A percentile compares a stretch with the other conserved stretches of the same genome.
Conservation (phyloP, 2,113 vertebrate genomes). For the Hiodon alosoides region DNA sequence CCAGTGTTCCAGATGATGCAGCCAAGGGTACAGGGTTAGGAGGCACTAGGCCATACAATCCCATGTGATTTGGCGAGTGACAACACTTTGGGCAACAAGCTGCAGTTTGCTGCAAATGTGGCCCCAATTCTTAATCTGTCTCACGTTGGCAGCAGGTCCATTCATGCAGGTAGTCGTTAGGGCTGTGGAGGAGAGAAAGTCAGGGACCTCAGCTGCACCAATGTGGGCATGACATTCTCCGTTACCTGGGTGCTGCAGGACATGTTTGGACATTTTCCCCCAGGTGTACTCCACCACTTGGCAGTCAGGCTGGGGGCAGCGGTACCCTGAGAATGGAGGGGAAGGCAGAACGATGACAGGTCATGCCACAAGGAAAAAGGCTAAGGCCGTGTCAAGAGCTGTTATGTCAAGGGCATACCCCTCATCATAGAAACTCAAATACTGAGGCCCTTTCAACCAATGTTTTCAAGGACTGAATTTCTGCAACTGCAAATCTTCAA, state of each 20-base stretch:
- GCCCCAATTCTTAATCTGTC: neutral
- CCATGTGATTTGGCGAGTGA: too few relatives aligned
- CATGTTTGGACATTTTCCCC: conserved; percentile 57
- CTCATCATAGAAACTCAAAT: neutral
- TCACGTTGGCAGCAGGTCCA: neutral
- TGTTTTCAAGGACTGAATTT: neutral
- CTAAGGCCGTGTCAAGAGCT: neutral
- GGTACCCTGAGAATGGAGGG: conserved; percentile 54
- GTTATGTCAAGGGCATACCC: neutral
- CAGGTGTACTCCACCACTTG: conserved; percentile 52
- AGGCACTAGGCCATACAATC: too few relatives aligned
- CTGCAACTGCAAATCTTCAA: too few relatives aligned
- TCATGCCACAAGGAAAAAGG: too few relatives aligned
- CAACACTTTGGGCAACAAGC: too few relatives aligned
- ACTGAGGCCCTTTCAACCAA: too few relatives aligned
- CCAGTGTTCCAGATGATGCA: too few relatives aligned
- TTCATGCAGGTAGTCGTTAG: neutral
- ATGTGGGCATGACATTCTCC: neutral
- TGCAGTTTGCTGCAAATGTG: too few relatives aligned
- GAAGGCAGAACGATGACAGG: neutral
- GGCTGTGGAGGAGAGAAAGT: neutral
- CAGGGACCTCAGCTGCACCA: too few relatives aligned
- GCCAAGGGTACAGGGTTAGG: too few relatives aligned
- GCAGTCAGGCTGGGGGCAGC: conserved; percentile 53
- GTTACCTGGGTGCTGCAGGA: conserved; percentile 56